Conservation (phyloP, 2,797 vertebrate genomes). For the Orestias chungarensis region DNA sequence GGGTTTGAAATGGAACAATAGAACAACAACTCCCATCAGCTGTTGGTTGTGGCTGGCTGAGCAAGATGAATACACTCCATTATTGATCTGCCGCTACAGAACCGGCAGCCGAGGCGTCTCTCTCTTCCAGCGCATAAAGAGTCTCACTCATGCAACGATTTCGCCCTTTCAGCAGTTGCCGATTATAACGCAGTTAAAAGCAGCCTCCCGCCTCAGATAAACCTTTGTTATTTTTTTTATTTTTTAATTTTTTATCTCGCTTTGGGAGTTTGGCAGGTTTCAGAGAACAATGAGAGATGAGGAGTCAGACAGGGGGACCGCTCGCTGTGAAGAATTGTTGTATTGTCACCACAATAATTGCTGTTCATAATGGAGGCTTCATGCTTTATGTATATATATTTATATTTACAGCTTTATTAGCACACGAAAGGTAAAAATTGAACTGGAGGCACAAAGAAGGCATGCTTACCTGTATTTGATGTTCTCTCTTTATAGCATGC, state of each 20-base stretch:
- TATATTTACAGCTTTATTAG: conserved; percentile 12
- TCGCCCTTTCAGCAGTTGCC: conserved; percentile 23
- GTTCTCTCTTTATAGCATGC: conserved; percentile 35
- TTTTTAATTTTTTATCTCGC: conserved; percentile 10
- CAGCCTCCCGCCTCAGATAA: conserved; percentile 4
- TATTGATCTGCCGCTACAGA: conserved; percentile 57
- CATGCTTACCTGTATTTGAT: conserved; percentile 37
- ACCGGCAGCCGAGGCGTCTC: conserved; percentile 21
- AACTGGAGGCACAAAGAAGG: conserved; percentile 53
- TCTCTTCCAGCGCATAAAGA: conserved; percentile 44
- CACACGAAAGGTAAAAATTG: conserved; percentile 39
- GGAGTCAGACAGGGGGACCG: not conserved
- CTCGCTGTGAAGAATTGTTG: conserved; percentile 10
- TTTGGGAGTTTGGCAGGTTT: conserved; percentile 13
- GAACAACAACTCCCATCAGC: conserved; percentile 37
- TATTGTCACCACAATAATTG: conserved; percentile 12
- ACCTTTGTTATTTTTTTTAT: not conserved
- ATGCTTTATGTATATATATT: no score
- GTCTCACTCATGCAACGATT: conserved; percentile 18
- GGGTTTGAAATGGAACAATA: conserved; percentile 33
- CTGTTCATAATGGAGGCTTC: not conserved
- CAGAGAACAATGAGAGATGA: conserved; percentile 1
- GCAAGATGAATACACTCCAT: conserved; percentile 44
- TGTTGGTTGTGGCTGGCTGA: conserved; percentile 46
- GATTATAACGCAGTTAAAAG: conserved; percentile 24